Evolutionary conservation across 1,140 invertebrate species (phyloP).

Genomic region (Lasioglossum baleicum): DNA sequence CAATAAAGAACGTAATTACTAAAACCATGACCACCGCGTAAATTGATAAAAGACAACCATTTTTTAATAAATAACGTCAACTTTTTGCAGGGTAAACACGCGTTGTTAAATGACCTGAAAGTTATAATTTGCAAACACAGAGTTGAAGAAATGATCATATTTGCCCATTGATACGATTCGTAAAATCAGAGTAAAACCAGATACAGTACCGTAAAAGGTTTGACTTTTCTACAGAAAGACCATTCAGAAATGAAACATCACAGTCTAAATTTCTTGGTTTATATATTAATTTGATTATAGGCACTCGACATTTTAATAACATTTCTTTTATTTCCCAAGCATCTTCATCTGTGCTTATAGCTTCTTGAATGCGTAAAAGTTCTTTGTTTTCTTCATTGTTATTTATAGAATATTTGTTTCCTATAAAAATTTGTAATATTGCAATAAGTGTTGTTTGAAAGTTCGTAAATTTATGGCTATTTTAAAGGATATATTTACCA

Average conservation of each 20-base stretch:
- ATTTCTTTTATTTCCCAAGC: constrained; percentile 46
- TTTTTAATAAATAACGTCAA: constrained; percentile 77
- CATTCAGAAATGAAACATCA: constrained; percentile 81
- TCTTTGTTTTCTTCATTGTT: background rate
- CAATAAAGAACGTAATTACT: constrained; percentile 54
- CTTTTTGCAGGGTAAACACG: constrained; percentile 68
- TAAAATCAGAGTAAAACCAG: constrained; percentile 8
- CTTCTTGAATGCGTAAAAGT: background rate
- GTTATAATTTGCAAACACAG: constrained; percentile 36
- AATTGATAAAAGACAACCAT: constrained; percentile 69
- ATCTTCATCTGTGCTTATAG: constrained; percentile 15
- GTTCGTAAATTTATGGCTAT: constrained; percentile 25
- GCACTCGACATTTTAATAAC: constrained; percentile 69
- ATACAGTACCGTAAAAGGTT: constrained; percentile 73
- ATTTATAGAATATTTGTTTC: background rate
- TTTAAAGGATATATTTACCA: constrained; percentile 54
- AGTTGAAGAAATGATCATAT: background rate
- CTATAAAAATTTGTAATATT: constrained; percentile 10
- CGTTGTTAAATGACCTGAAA: constrained; percentile 70
- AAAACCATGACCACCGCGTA: constrained; percentile 32
- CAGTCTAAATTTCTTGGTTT: constrained; percentile 74
- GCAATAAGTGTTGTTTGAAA: background rate
- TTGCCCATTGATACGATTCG: background rate
- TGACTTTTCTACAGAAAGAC: constrained; percentile 80
- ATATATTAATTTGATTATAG: constrained; percentile 81